Evolutionary conservation across 1,140 invertebrate species (phyloP), one percentile per base, ranked within the genome.

Genomic region (Macrocentrus cingulum): DNA sequence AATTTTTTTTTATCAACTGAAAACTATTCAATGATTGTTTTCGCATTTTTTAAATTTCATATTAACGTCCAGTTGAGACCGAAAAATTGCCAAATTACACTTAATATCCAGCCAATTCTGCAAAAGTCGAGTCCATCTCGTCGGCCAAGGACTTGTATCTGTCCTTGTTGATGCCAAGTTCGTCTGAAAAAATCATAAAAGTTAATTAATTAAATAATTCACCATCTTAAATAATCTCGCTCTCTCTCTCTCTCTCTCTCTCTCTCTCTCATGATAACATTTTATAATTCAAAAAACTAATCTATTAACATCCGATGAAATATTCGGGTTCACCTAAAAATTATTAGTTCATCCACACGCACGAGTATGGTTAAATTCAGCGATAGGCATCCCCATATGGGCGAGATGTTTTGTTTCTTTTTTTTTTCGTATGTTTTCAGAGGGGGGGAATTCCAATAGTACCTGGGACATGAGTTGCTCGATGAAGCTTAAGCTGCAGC

Each of bases 81-180:
- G n/a, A n/a, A n/a, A n/a, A n/a, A n/a, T n/a, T n/a, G n/a, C n/a
- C n/a, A n/a, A n/a, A n/a, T n/a, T n/a, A n/a, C n/a, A n/a, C 19
- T 83, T 90, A 91, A 77, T 91, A 91, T 76, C 88, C 89, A 67
- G 89, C 89, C 88, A 98, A 87, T 85, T 98, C 95, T 77, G 94
- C 92, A 74, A 91, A 90, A 60, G 89, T 90, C 63, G 83, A 82
- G 85, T 98, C 95, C 90, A 98, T 91, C 81, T 98, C 96, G 82
- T 98, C 95, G 70, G 89, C 89, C 80, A 91, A 82, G 64, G 88
- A 89, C 87, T 98, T 98, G 91, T 97, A 98, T 88, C 94, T 92
- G 86, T 98, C 95, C 87, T 98, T 98, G 87, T 98, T 97, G 86
- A 95, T 91, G 72, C 96, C 92, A 83, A 98, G 85, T 84, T 98